phyloP scores from a whole-genome alignment of 2,797 vertebrate species.

The Clarias pachynema region DNA sequence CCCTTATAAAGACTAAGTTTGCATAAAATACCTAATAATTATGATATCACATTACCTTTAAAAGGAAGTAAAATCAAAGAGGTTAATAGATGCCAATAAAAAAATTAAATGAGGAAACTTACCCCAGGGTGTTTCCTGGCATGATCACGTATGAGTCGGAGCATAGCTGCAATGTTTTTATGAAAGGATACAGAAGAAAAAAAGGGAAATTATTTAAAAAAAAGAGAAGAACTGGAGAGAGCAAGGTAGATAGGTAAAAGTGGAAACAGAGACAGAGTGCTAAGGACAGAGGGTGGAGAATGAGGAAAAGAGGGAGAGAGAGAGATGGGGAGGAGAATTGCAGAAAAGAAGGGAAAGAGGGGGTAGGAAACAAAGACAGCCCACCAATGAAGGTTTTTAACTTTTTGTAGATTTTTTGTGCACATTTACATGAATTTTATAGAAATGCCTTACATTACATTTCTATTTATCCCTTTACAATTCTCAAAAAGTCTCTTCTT shows the following conservation, averaged over 20 bases:
- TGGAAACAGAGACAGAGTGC: neutral
- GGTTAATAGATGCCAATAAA: neutral
- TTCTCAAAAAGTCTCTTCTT: neutral
- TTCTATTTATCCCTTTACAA: neutral
- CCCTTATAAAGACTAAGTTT: neutral
- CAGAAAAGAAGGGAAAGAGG: neutral
- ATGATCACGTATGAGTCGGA: conserved; percentile 31
- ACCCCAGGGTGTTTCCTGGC: conserved; percentile 54
- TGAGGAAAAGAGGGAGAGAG: neutral
- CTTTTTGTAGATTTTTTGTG: neutral
- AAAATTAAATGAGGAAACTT: conserved; percentile 21
- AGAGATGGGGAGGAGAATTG: neutral
- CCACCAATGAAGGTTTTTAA: neutral
- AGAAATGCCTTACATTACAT: neutral
- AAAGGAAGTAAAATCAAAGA: neutral
- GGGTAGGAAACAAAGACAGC: neutral
- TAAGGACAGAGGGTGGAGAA: neutral
- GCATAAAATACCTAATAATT: neutral
- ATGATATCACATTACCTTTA: neutral
- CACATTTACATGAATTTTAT: neutral
- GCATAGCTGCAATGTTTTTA: conserved; percentile 26
- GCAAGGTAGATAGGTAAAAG: neutral
- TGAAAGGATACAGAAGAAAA: neutral
- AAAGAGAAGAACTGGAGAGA: neutral
- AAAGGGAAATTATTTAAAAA: no score